Percentiles rank a stretch among this genome's conserved stretches.
These are phyloP conservation scores for Stegodyphus dumicola DNA, from an alignment of 1,140 invertebrate species.

Conservation along the genomic window DNA sequence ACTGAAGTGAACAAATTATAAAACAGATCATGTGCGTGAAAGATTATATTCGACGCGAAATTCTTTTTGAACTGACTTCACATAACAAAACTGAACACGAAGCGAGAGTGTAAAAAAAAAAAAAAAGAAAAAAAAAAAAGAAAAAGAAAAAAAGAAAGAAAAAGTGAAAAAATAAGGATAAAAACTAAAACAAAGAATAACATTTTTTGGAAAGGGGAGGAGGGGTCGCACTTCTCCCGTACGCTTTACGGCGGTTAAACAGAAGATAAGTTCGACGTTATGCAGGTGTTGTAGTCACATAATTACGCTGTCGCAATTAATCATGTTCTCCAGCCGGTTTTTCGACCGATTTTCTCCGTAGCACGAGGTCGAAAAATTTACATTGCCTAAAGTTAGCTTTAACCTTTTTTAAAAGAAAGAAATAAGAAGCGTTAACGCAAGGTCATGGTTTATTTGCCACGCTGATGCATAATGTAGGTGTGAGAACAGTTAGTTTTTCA, in stretches of 20 bases:
- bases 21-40: slow-evolving; percentile 38
- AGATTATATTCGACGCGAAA: slow-evolving; percentile 19
- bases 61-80: slow-evolving; percentile 2
- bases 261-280: slow-evolving; percentile 39
- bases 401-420: slow-evolving; percentile 14
- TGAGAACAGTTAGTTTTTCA: background rate
- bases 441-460: background rate
- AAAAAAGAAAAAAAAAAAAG: background rate
- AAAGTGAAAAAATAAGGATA: background rate
- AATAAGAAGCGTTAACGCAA: slow-evolving; percentile 7
- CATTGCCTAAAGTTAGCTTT: slow-evolving; percentile 53
- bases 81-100: too few species aligned
- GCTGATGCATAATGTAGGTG: background rate
- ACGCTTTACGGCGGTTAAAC: slow-evolving; percentile 7
- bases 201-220: background rate
- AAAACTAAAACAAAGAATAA: slow-evolving; percentile 37
- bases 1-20: slow-evolving; percentile 28
- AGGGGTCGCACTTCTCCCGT: background rate
- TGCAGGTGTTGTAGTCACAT: slow-evolving; percentile 57
- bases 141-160: background rate
- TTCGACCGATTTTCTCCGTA: background rate
- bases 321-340: slow-evolving; percentile 45
- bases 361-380: slow-evolving; percentile 47
- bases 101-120: background rate
- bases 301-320: slow-evolving; percentile 56